Conservation (phyloP, 2,113 vertebrate species). For the Xenopus borealis region DNA sequence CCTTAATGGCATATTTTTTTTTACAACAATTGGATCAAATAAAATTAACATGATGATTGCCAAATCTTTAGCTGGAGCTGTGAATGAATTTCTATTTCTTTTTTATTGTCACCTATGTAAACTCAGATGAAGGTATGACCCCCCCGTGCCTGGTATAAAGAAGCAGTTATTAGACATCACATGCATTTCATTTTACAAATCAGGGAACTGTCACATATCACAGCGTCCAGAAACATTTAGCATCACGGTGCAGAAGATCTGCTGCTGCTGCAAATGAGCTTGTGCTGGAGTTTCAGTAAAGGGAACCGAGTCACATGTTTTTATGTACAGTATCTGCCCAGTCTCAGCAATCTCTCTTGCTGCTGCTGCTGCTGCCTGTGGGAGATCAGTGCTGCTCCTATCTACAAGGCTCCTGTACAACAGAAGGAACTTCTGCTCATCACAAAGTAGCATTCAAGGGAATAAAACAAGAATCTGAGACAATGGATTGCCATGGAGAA, state of each 20-base stretch:
- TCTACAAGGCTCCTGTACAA: background rate
- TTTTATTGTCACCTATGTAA: slow-evolving; percentile 12
- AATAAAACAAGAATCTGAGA: background rate
- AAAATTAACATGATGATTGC: slow-evolving; percentile 58
- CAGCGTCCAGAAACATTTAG: slow-evolving; percentile 40
- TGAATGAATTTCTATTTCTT: background rate
- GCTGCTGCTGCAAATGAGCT: slow-evolving; percentile 35
- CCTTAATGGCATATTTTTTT: slow-evolving; percentile 51
- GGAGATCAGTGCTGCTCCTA: slow-evolving; percentile 3
- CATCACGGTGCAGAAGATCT: slow-evolving; percentile 17
- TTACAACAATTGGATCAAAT: slow-evolving; percentile 53
- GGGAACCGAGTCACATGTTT: slow-evolving; percentile 11
- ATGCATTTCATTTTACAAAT: slow-evolving; percentile 45
- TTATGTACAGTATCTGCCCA: slow-evolving; percentile 16
- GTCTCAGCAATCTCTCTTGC: background rate
- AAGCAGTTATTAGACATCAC: slow-evolving; percentile 21
- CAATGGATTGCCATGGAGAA: background rate
- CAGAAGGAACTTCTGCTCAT: slow-evolving; percentile 14
- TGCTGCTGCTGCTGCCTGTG: background rate
- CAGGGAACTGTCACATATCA: slow-evolving; percentile 43
- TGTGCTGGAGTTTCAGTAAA: slow-evolving; percentile 31
- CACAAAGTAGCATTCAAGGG: background rate
- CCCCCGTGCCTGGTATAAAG: background rate
- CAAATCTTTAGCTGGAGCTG: slow-evolving; percentile 52
- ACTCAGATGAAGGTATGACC: background rate